Percentiles rank a stretch among this genome's conserved stretches.
These are phyloP conservation scores for Rhinolophus ferrumequinum DNA, from an alignment of 2,113 vertebrate species.

Conservation along the genomic window DNA sequence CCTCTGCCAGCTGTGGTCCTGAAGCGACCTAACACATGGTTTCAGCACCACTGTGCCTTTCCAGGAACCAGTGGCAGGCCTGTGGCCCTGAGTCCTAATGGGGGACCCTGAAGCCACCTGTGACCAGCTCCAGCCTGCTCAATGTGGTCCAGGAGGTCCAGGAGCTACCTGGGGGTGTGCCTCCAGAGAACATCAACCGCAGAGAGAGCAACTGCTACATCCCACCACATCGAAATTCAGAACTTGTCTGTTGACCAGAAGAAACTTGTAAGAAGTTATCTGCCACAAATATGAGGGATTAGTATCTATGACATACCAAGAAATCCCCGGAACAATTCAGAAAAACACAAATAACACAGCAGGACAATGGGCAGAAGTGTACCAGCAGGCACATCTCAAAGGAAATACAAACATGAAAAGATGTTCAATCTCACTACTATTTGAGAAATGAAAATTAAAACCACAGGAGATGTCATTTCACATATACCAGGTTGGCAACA, in stretches of 20 bases:
- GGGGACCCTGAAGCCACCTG: not conserved
- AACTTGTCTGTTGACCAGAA: not conserved
- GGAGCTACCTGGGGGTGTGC: too few species aligned
- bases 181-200: not conserved
- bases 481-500: too few species aligned
- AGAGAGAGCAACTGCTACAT: not conserved
- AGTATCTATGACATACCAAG: too few species aligned
- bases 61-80: not conserved
- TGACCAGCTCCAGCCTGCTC: not conserved
- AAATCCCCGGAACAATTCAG: not conserved
- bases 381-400: not conserved
- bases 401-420: too few species aligned
- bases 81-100: too few species aligned
- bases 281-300: not conserved
- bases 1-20: not conserved
- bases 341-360: not conserved
- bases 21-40: not conserved
- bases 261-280: not conserved
- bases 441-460: too few species aligned
- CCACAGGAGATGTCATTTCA: not conserved
- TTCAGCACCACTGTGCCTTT: not conserved
- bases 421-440: too few species aligned
- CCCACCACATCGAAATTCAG: not conserved
- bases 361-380: not conserved
- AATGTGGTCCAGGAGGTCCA: too few species aligned